Base-by-base conservation (phyloP, 2,888 invertebrate genomes). In the Tuberolachnus salignus region DNA sequence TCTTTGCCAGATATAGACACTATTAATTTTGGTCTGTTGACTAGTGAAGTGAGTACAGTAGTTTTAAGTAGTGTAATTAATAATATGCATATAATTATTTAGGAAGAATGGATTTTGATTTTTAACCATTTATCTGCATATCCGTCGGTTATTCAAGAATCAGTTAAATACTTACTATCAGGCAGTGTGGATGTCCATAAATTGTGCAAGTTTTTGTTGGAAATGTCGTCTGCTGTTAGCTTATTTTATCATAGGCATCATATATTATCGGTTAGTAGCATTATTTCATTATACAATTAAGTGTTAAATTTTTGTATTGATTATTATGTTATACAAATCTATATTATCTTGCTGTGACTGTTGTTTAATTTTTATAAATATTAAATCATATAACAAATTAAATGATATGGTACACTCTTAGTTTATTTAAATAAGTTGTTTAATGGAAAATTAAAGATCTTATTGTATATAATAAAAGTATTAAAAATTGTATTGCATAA, bases 41-140 rank as follows among this genome's bases (percentile, higher is more conserved):
- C 86, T 63, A 89, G 91, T 85, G 90, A 91, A 86, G 93, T 92
- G 87, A 84, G 82, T 82, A 16, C 55, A 70, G 10, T 42, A 23
- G 6, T 73, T 14, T 11, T 49, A 8, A n/a, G 26, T 42, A 63
- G 46, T 21, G n/a, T 13, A 72, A 49, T 34, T 51, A 71, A 26
- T 72, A 63, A 78, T 19, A n/a, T 55, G 74, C 82, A 78, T 82
- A 75, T 80, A 82, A 53, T 19, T 53, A 83, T 87, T 21, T 85
- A 93, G 92, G 92, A 92, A 83, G 93, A 94, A 87, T 94, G 93
- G 94, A 88, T 88, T 81, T 84, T 94, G 4, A 84, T 92, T 59
- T 92, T 89, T 84, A 90, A 89, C 81, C 92, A 89, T 82, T 86
- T 93, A 78, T 84, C 92, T 69, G 88, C 88, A 21, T 90, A 91